These are phyloP conservation scores for Threskiornis aethiopicus DNA, from an alignment of 2,797 vertebrate genomes.

Conservation along the genomic window DNA sequence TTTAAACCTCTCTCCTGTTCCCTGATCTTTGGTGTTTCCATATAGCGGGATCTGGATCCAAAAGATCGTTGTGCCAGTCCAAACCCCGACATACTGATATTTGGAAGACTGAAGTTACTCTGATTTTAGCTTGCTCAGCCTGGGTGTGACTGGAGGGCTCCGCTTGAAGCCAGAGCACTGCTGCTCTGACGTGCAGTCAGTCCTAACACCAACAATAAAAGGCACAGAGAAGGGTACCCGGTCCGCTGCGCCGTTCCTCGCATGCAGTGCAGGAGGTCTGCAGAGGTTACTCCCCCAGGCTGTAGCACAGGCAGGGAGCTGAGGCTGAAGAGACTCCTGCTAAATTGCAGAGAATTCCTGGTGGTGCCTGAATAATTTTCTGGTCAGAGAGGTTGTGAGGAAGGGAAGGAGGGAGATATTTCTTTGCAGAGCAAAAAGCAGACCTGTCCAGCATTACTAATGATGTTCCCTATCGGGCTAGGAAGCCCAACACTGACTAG, in stretches of 20 bases:
- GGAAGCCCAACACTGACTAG: not conserved
- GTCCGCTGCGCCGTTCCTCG: fast-evolving
- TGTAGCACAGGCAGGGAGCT: not conserved
- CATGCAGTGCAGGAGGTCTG: not conserved
- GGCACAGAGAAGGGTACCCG: not conserved
- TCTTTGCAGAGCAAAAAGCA: not conserved
- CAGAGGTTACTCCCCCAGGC: not conserved
- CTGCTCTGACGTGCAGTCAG: not conserved
- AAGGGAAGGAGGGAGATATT: not conserved
- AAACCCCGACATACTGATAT: not conserved
- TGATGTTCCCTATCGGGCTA: not conserved
- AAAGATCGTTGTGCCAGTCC: not conserved
- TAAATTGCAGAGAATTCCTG: not conserved
- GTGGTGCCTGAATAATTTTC: not conserved
- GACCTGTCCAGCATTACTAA: not conserved
- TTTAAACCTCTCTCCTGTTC: not conserved
- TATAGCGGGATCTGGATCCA: not conserved
- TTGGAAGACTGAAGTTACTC: not conserved
- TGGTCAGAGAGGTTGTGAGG: not conserved
- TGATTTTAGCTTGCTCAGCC: not conserved
- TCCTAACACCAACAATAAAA: not conserved
- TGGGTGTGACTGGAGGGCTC: not conserved
- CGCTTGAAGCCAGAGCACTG: not conserved
- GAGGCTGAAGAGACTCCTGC: not conserved
- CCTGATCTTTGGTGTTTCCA: not conserved